Base-by-base conservation (phyloP, 2,888 invertebrate species). In the Drosophila conformis region DNA sequence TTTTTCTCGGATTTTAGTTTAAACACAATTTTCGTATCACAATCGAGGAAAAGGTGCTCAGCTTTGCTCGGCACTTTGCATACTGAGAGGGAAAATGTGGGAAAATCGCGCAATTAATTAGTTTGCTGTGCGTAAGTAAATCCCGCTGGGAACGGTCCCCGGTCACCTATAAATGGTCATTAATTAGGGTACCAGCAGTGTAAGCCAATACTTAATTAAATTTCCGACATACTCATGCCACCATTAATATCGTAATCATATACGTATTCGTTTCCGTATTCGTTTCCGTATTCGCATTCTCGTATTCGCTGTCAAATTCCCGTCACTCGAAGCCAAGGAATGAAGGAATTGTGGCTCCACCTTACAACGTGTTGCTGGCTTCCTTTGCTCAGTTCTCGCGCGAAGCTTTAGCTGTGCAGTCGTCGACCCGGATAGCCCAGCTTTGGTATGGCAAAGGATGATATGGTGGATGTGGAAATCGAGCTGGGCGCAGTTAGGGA, bases 121-220 rank as follows among this genome's bases (percentile, higher is more conserved):
- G 48, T 56, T 11, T 53, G 10, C 21, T 10, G 46, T 1, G 52
- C n/a, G 7, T n/a, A 51, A 60, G 51, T 58, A 40, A 11, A 36
- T 53, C n/a, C 46, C 75, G 48, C 13, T 40, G 72, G 85, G 63
- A 29, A 31, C 38, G 33, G 58, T 40, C 21, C 31, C 38, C 38
- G 42, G 63, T 69, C 54, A 69, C 61, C 56, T 49, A 60, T 54
- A 52, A 59, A 57, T 15, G 58, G 27, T 35, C 74, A 76, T 78
- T 85, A 80, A 87, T 89, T 90, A 86, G 82, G 83, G 73, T 74
- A 72, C 76, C 79, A 80, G 73, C 77, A 64, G 76, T 75, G 83
- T 73, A 81, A 76, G 67, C 64, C 8, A 81, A 85, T 73, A 31
- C 13, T 1, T 54, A 76, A 66, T 48, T 53, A 56, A 57, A 40